Conservation (phyloP, 2,888 invertebrate genomes). For the Suillia variegata region DNA sequence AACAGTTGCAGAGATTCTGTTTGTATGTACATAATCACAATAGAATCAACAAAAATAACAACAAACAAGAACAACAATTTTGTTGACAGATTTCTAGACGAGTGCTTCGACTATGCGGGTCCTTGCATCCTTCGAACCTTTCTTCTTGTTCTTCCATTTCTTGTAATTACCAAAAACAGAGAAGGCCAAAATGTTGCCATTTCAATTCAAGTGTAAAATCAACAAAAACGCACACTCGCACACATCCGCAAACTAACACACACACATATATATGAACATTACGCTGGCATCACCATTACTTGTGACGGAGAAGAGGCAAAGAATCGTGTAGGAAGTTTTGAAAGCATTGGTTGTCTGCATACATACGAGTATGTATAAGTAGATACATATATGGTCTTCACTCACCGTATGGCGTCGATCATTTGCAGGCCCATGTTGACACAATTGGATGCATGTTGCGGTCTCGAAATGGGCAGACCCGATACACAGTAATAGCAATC, state of each 20-base stretch:
- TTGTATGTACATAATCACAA: no score
- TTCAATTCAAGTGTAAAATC: neutral
- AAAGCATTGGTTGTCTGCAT: neutral
- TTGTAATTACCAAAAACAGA: no score
- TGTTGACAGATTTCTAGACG: no score
- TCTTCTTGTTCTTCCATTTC: no score
- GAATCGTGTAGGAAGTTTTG: no score
- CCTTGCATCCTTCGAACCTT: no score
- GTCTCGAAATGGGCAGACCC: slow-evolving; percentile 88
- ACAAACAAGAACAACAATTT: no score
- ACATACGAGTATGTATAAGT: neutral
- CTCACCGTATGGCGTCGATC: slow-evolving; percentile 91
- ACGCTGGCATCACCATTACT: neutral
- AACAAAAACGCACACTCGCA: neutral
- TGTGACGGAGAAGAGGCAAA: no score
- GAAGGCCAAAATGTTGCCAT: neutral
- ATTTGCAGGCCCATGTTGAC: slow-evolving; percentile 96
- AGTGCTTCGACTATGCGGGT: no score
- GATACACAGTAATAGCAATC: slow-evolving; percentile 97
- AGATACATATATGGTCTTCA: neutral
- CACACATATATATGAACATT: neutral
- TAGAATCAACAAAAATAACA: no score
- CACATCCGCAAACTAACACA: neutral
- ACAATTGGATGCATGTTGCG: slow-evolving; percentile 93
- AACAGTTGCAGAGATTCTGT: neutral